Conservation (phyloP, 2,797 vertebrate species). For the Sebastes umbrosus region DNA sequence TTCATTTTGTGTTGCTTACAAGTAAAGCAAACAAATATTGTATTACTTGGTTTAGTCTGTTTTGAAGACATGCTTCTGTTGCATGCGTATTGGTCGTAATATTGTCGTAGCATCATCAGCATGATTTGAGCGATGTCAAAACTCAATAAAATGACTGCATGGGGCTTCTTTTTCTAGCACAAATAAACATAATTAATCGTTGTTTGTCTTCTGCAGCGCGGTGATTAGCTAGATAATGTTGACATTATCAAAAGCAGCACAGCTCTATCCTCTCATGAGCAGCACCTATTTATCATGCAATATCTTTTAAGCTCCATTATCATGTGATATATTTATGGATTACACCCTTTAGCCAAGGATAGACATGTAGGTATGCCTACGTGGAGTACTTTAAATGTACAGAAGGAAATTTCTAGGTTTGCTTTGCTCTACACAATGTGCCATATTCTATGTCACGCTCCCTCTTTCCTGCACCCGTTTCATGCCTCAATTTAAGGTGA, state of each 20-base stretch:
- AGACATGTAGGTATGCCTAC: background rate
- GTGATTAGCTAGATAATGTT: background rate
- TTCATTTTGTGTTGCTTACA: no score
- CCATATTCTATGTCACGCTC: background rate
- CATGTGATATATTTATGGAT: background rate
- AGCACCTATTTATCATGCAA: background rate
- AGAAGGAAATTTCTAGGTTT: background rate
- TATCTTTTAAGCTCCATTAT: background rate
- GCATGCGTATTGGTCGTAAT: background rate
- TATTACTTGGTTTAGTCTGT: background rate
- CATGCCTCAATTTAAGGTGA: conserved; percentile 17
- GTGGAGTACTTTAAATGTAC: background rate
- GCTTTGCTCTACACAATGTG: background rate
- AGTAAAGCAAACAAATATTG: background rate
- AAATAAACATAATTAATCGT: background rate
- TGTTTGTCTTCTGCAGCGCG: background rate
- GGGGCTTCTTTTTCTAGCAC: background rate
- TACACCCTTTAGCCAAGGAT: background rate
- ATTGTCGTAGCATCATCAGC: background rate
- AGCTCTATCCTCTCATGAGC: background rate
- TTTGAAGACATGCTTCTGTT: background rate
- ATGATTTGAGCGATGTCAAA: background rate
- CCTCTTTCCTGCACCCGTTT: background rate
- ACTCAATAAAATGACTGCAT: background rate
- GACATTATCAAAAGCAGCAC: background rate